A percentile compares a stretch with the other conserved stretches of the same genome.
Conservation (phyloP, 2,113 vertebrate species). For the Cervus canadensis region DNA sequence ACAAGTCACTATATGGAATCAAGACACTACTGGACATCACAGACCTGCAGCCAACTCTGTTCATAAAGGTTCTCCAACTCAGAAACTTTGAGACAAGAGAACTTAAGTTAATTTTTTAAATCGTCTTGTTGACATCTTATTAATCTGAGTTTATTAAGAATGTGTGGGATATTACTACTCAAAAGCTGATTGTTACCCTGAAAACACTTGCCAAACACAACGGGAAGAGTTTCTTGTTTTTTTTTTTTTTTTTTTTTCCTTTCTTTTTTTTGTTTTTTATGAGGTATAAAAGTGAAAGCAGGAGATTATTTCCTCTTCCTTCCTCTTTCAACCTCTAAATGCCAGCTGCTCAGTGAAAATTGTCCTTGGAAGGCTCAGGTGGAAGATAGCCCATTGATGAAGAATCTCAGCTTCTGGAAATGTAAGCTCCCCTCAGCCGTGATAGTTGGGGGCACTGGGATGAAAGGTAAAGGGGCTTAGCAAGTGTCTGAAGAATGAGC, state of each 20-base stretch:
- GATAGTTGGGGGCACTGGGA: not conserved
- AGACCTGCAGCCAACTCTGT: not conserved
- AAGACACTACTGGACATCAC: not conserved
- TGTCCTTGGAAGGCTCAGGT: not conserved
- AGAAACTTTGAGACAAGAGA: not conserved
- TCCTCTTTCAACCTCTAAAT: not conserved
- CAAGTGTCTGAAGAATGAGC: not conserved
- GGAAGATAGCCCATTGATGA: not conserved
- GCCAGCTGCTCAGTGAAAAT: not conserved
- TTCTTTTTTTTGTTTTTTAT: not conserved
- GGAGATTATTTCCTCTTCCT: not conserved
- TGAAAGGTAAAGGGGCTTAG: not conserved
- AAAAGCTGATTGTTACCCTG: not conserved
- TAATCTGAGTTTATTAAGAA: slow-evolving; percentile 42
- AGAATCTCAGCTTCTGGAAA: not conserved
- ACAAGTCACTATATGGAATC: not conserved
- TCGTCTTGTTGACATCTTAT: not conserved
- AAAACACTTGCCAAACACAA: not conserved
- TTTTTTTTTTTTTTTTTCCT: too few relatives aligned
- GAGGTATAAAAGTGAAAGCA: slow-evolving; percentile 31
- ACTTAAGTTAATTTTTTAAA: not conserved
- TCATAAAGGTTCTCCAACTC: not conserved
- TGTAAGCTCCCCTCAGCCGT: not conserved
- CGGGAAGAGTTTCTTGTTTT: not conserved
- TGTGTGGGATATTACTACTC: not conserved